phyloP scores from a whole-genome alignment of 2,113 vertebrate genomes.

The Leptobrachium leishanense region DNA sequence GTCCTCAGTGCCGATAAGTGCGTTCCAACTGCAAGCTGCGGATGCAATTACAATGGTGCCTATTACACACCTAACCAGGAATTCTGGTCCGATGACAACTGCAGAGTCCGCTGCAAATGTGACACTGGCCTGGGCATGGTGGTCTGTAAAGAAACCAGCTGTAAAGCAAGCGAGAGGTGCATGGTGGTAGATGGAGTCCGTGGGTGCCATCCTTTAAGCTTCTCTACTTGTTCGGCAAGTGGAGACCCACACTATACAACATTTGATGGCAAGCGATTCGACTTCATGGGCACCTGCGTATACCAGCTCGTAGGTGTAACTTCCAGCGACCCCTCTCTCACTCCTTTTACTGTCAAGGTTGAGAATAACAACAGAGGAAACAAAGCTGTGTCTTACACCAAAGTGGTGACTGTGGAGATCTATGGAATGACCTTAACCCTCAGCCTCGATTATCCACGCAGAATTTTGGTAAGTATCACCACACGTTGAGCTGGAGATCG shows the following conservation, averaged over 20 bases:
- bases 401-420: conserved; percentile 49
- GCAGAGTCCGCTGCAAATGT: conserved; percentile 54
- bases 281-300: conserved; percentile 53
- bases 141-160: conserved; percentile 12
- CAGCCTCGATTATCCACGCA: conserved; percentile 36
- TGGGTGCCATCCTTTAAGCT: conserved; percentile 33
- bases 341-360: conserved; percentile 48
- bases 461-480: conserved; percentile 50
- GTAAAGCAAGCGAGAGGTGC: conserved; percentile 39
- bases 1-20: conserved; percentile 57
- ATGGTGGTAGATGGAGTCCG: conserved; percentile 19
- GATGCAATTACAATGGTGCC: conserved; percentile 64
- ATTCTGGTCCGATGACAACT: conserved; percentile 57
- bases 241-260: conserved; percentile 53
- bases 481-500: no score
- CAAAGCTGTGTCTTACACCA: conserved; percentile 46
- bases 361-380: conserved; percentile 50
- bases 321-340: conserved; percentile 28
- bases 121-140: conserved; percentile 36
- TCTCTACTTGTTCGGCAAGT: conserved; percentile 46
- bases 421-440: conserved; percentile 44
- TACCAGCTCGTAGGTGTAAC: conserved; percentile 55
- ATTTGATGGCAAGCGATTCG: conserved; percentile 50
- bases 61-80: conserved; percentile 47
- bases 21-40: conserved; percentile 57